phyloP scores from a whole-genome alignment of 2,113 vertebrate species.

The Gallinago undulata region DNA sequence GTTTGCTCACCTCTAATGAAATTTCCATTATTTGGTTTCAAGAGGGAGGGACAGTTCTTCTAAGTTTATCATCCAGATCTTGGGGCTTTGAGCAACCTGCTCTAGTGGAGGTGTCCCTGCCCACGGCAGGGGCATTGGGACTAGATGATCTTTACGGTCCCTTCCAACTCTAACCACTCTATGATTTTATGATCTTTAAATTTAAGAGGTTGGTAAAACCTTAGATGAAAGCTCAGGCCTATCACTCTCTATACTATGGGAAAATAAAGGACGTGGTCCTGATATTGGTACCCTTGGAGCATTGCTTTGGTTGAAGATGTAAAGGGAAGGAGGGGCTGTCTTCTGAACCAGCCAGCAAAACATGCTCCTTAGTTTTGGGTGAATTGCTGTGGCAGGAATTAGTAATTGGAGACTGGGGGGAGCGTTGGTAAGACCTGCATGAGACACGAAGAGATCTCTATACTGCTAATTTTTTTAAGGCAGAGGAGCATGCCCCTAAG shows the following conservation, averaged over 20 bases:
- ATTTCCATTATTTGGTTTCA: not conserved
- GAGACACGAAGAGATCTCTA: not conserved
- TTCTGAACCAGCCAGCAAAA: not conserved
- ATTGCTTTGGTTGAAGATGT: not conserved
- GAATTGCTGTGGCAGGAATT: not conserved
- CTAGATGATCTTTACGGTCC: too few species aligned
- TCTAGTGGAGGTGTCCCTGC: too few species aligned
- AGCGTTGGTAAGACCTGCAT: not conserved
- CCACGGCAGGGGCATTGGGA: too few species aligned
- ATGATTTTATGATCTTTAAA: not conserved
- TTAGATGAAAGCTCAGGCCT: not conserved
- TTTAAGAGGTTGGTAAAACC: not conserved
- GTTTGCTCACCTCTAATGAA: not conserved
- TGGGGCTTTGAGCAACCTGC: not conserved
- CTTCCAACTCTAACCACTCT: too few species aligned
- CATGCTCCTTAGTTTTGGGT: not conserved
- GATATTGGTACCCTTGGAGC: not conserved
- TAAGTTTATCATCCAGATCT: not conserved
- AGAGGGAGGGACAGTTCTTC: not conserved
- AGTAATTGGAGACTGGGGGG: not conserved
- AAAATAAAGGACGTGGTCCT: not conserved
- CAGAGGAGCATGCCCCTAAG: not conserved
- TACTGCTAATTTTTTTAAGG: not conserved
- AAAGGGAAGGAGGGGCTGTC: not conserved
- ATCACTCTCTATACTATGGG: not conserved